Evolutionary conservation across 2,888 invertebrate genomes (phyloP).

Genomic region (Melinaea menophilus): DNA sequence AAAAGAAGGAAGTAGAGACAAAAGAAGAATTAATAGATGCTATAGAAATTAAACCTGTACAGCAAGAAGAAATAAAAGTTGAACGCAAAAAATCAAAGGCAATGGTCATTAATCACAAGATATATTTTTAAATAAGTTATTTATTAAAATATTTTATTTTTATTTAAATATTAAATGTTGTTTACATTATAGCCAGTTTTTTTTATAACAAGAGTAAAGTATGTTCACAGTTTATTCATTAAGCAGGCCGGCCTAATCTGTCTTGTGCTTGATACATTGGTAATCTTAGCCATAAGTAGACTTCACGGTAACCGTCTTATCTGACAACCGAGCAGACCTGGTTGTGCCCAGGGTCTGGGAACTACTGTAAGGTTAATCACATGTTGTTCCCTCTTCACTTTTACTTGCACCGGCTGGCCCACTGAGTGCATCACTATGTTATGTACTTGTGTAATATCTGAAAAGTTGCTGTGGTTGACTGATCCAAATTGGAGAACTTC

Average conservation of each 20-base stretch:
- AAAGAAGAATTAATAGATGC: slow-evolving; percentile 20
- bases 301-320: slow-evolving; percentile 42
- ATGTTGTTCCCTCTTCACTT: slow-evolving; percentile 65
- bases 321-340: slow-evolving; percentile 82
- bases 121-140: slow-evolving; percentile 58
- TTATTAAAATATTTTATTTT: slow-evolving; percentile 16
- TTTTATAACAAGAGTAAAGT: no score
- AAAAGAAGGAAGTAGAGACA: slow-evolving; percentile 31
- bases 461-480: slow-evolving; percentile 83
- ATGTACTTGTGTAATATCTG: slow-evolving; percentile 82
- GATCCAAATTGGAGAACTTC: slow-evolving; percentile 87
- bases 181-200: not conserved
- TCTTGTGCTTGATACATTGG: not conserved
- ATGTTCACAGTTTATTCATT: no score
- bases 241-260: no score
- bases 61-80: slow-evolving; percentile 30
- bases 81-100: slow-evolving; percentile 55
- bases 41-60: slow-evolving; percentile 33
- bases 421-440: slow-evolving; percentile 82
- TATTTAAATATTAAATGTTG: slow-evolving; percentile 10
- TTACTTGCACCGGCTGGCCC: slow-evolving; percentile 73
- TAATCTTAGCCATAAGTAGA: slow-evolving; percentile 10
- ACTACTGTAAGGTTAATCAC: slow-evolving; percentile 78
- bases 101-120: slow-evolving; percentile 71
- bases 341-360: slow-evolving; percentile 87